These are phyloP conservation scores for Potorous gilbertii DNA, from an alignment of 2,797 vertebrate species.

Conservation along the genomic window DNA sequence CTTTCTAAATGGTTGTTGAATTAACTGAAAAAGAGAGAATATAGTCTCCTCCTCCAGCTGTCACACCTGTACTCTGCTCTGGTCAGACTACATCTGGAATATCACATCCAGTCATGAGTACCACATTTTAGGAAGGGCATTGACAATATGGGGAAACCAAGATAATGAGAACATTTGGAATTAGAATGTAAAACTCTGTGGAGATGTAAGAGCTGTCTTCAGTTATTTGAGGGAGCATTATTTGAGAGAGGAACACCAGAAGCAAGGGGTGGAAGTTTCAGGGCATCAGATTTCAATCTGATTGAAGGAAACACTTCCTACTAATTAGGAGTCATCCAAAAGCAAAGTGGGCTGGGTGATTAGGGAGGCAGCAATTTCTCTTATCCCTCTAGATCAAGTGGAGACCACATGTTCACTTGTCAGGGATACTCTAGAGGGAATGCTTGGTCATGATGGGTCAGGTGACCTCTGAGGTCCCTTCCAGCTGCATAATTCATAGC, in stretches of 20 bases:
- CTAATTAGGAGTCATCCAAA: not conserved
- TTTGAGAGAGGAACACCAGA: not conserved
- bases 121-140: no score
- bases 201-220: not conserved
- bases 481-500: constrained; percentile 9
- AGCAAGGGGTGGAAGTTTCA: not conserved
- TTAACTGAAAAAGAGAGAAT: not conserved
- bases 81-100: no score
- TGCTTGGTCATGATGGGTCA: not conserved
- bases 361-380: not conserved
- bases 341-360: not conserved
- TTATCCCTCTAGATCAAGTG: not conserved
- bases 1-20: not conserved
- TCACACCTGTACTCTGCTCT: no score
- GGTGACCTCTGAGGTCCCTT: not conserved
- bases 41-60: not conserved
- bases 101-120: no score
- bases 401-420: not conserved
- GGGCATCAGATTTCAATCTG: not conserved
- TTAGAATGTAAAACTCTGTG: not conserved
- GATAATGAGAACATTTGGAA: not conserved
- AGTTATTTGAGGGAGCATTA: not conserved
- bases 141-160: not conserved
- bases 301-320: not conserved
- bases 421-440: not conserved